These are phyloP conservation scores for Chiroxiphia lanceolata DNA, from an alignment of 2,797 vertebrate species.

Conservation along the genomic window DNA sequence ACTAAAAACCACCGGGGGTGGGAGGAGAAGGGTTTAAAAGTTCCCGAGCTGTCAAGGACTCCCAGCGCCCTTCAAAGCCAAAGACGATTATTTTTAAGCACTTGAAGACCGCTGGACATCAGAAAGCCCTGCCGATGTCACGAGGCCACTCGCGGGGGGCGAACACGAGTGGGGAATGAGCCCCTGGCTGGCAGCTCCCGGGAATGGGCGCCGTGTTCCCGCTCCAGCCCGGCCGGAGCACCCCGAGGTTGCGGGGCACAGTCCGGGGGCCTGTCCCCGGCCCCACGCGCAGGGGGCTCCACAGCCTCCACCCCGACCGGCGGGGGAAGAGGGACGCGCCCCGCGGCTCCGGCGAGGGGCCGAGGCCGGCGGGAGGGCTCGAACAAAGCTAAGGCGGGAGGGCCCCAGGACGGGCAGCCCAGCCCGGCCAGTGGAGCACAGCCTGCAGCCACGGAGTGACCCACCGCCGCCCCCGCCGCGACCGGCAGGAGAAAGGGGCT, in stretches of 20 bases:
- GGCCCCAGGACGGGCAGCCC: neutral
- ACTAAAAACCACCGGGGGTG: neutral
- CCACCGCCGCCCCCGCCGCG: conserved; percentile 23
- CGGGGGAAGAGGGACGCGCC: neutral
- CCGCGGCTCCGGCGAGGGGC: neutral
- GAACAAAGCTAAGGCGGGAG: conserved; percentile 15
- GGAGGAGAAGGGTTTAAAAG: neutral
- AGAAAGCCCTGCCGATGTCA: neutral
- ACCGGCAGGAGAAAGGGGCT: neutral
- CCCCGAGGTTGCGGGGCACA: neutral
- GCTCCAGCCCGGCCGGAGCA: neutral
- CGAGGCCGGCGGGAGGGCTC: neutral
- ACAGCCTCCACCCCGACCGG: neutral
- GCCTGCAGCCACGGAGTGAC: neutral
- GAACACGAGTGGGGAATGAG: neutral
- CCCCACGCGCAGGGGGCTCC: neutral
- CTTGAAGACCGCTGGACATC: neutral
- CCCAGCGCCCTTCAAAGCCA: neutral
- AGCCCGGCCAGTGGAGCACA: neutral
- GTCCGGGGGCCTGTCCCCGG: fast-evolving
- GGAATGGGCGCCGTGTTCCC: neutral
- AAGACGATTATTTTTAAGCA: neutral
- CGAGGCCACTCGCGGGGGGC: neutral
- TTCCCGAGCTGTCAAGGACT: neutral
- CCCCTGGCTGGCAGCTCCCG: neutral